Base-by-base conservation (phyloP, 2,113 vertebrate species). In the Trochalopteron elliotii region DNA sequence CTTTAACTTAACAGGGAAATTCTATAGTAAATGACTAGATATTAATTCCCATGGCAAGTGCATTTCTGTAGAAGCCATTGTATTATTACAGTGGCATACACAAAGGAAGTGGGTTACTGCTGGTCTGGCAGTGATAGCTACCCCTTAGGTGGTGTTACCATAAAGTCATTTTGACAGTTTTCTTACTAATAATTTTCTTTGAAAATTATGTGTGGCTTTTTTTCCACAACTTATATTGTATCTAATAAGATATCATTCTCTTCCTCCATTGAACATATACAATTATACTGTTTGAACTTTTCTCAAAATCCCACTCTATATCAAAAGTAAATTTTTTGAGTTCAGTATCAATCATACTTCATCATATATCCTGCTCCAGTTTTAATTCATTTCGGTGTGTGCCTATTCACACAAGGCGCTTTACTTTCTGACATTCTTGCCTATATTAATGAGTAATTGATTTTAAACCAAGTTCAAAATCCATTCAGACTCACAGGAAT, bases 91-190 rank as follows among this genome's bases (percentile, higher is more conserved):
- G 63, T 76, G 52, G 18, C 35, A 64, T 72, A 37, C 13, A 86
- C 42, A 94, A 94, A 94, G 52, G 50, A 86, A 91, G 22, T 61
- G 71, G 55, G 44, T 82, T 87, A 83, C 55, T 80, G 50, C 75
- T 92, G 56, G 76, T 81, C 79, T 3, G 8, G 25, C 68, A 92
- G 45, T 87, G 45, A 85, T 45, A 86, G 68, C 33, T 94, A 4
- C 79, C 67, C 68, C 64, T 86, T 86, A 88, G 61, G 37, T 81
- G 59, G 50, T 70, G 69, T 88, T 74, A 93, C 8, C 78, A 80
- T 80, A 65, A 76, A 93, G 79, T 57, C 22, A 80, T 83, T 95
- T 64, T 95, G 39, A 92, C 71, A 55, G 40, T 63, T 92, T 87
- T 85, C 71, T 90, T 80, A 83, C 77, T 80, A 89, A 60, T 59